Percentiles rank a stretch among this genome's conserved stretches.
These are phyloP conservation scores for Iguana delicatissima DNA, from an alignment of 2,797 vertebrate species.

Conservation along the genomic window DNA sequence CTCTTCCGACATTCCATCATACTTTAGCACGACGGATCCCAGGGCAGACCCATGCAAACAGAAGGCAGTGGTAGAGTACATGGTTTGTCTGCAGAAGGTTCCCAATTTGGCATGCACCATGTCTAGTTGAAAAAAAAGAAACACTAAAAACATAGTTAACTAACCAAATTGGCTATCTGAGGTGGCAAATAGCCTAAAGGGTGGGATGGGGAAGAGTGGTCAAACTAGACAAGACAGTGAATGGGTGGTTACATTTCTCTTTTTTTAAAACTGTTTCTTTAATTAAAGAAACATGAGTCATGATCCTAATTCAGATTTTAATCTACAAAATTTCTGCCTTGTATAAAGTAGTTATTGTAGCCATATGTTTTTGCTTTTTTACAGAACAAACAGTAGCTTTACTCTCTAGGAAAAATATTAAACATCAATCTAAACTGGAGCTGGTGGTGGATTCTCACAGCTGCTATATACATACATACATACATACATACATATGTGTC, in stretches of 20 bases:
- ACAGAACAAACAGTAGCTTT: no score
- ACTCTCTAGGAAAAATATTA: no score
- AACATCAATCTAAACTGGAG: no score
- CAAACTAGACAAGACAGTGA: neutral
- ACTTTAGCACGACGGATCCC: neutral
- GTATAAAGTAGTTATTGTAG: neutral
- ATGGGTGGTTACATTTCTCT: neutral
- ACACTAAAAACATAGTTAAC: no score
- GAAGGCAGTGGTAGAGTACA: neutral
- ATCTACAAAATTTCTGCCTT: neutral
- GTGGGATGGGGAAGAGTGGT: neutral
- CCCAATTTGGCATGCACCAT: neutral
- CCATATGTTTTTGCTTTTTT: no score
- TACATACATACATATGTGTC: no score
- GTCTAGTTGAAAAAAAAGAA: neutral
- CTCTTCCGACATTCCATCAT: slow-evolving; percentile 1
- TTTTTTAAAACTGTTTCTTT: neutral
- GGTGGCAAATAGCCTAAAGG: neutral
- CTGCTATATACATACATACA: no score
- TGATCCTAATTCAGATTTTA: no score
- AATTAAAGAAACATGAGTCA: no score
- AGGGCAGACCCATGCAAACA: neutral
- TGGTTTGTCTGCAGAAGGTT: neutral
- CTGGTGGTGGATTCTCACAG: no score
- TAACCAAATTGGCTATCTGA: no score